These are phyloP conservation scores for Tamias sibiricus DNA, from an alignment of 2,113 vertebrate species.

Conservation along the genomic window DNA sequence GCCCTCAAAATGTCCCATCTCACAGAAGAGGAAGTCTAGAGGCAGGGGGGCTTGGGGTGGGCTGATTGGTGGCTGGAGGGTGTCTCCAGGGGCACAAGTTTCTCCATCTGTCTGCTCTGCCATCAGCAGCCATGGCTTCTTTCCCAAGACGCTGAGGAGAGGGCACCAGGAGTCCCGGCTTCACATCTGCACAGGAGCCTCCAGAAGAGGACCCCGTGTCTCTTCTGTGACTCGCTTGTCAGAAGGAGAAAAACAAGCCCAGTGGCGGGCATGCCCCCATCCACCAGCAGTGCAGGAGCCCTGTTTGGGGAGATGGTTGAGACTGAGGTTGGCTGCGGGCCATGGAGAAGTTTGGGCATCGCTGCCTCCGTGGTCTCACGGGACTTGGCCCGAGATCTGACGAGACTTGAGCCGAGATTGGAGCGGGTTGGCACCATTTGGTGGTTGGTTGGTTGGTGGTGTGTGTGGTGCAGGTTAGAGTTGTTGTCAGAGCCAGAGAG, in stretches of 20 bases:
- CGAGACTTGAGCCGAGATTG: too few relatives aligned
- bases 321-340: too few relatives aligned
- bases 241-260: background rate
- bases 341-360: too few relatives aligned
- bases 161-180: background rate
- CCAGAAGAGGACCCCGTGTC: background rate
- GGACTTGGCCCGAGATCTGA: too few relatives aligned
- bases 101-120: background rate
- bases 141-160: background rate
- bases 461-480: too few relatives aligned
- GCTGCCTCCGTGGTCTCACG: too few relatives aligned
- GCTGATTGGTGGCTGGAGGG: background rate
- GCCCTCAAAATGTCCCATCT: background rate
- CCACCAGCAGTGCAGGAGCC: too few relatives aligned
- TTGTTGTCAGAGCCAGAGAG: too few relatives aligned
- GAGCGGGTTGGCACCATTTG: too few relatives aligned
- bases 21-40: background rate
- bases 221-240: background rate
- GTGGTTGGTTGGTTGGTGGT: too few relatives aligned
- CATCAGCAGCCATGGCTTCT: background rate
- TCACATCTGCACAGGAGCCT: background rate
- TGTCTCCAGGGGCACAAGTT: background rate
- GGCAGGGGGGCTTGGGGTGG: background rate
- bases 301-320: too few relatives aligned
- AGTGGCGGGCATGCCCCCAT: background rate